Evolutionary conservation across 1,140 invertebrate species (phyloP).

Genomic region (Bursaphelenchus mucronatus): DNA sequence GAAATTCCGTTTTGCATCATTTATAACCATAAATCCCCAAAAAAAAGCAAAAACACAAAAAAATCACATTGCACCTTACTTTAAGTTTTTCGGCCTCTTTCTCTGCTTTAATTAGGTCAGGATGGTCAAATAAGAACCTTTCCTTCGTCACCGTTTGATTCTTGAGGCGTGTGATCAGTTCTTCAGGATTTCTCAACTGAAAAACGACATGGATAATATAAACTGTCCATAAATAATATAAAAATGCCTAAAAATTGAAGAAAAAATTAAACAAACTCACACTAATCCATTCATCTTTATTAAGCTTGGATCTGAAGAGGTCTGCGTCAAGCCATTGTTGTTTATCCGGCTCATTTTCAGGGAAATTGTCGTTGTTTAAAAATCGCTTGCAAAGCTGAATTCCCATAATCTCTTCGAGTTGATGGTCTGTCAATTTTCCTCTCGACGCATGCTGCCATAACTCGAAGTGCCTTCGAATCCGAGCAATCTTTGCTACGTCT

Average conservation of each 20-base stretch:
- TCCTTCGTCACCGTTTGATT: background rate
- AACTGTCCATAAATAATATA: background rate
- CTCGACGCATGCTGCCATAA: background rate
- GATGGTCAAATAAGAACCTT: conserved; percentile 5
- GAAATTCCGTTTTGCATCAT: too few relatives aligned
- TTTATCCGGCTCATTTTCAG: conserved; percentile 1
- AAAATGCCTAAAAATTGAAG: too few relatives aligned
- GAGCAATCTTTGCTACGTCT: conserved; percentile 6
- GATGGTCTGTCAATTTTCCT: conserved; percentile 9
- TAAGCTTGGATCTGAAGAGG: conserved; percentile 10
- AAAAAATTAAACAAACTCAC: conserved; percentile 5
- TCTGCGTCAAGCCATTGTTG: conserved; percentile 7
- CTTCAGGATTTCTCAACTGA: conserved; percentile 11
- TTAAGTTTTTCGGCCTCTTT: conserved; percentile 4
- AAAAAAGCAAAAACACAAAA: too few relatives aligned
- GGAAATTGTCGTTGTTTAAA: background rate
- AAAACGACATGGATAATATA: background rate
- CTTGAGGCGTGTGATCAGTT: background rate
- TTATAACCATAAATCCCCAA: too few relatives aligned
- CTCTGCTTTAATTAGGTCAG: background rate
- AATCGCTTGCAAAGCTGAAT: background rate
- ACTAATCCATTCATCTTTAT: conserved; percentile 6
- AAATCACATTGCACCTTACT: too few relatives aligned
- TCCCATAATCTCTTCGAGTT: conserved; percentile 8
- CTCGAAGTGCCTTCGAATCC: conserved; percentile 6